These are phyloP conservation scores for Hirtodrosophila duncani DNA, from an alignment of 2,888 invertebrate species.

Conservation along the genomic window DNA sequence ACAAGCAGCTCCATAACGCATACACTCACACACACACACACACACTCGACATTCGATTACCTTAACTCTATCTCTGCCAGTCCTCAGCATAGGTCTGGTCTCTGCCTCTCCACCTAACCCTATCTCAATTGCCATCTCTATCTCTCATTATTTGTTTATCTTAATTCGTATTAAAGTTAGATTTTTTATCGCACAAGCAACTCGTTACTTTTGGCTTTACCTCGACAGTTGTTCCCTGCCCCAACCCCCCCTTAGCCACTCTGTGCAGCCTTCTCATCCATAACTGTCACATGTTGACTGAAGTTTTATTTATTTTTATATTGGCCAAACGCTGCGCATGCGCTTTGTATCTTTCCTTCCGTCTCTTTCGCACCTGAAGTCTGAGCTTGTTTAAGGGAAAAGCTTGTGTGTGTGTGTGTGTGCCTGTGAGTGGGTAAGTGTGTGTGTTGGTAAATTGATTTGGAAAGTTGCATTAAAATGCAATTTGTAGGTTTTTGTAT, in stretches of 20 bases:
- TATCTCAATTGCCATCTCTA: slow-evolving; percentile 3
- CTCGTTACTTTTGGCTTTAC: slow-evolving; percentile 56
- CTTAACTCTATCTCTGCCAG: background rate
- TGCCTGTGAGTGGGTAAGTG: slow-evolving; percentile 7
- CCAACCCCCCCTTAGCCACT: background rate
- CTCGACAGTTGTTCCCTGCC: slow-evolving; percentile 1
- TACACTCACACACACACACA: background rate
- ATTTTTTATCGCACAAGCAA: slow-evolving; percentile 58
- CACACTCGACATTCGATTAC: slow-evolving; percentile 17
- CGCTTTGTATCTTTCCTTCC: slow-evolving; percentile 12
- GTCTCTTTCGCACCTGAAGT: background rate
- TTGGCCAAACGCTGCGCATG: slow-evolving; percentile 29
- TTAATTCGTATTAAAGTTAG: slow-evolving; percentile 63
- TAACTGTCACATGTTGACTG: slow-evolving; percentile 65
- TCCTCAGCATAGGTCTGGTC: too few relatives aligned
- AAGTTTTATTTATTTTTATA: slow-evolving; percentile 47
- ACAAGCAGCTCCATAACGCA: background rate
- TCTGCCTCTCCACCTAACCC: slow-evolving; percentile 3
- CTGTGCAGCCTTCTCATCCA: slow-evolving; percentile 48
- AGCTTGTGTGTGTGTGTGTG: slow-evolving; percentile 10
- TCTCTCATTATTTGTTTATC: slow-evolving; percentile 61
- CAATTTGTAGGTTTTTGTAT: slow-evolving; percentile 48
- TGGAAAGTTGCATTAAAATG: slow-evolving; percentile 72
- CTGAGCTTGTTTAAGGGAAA: slow-evolving; percentile 26
- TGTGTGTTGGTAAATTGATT: slow-evolving; percentile 54